Evolutionary conservation across 1,140 invertebrate species (phyloP), one percentile per base, ranked within the genome.

Genomic region (Chlorops oryzae): DNA sequence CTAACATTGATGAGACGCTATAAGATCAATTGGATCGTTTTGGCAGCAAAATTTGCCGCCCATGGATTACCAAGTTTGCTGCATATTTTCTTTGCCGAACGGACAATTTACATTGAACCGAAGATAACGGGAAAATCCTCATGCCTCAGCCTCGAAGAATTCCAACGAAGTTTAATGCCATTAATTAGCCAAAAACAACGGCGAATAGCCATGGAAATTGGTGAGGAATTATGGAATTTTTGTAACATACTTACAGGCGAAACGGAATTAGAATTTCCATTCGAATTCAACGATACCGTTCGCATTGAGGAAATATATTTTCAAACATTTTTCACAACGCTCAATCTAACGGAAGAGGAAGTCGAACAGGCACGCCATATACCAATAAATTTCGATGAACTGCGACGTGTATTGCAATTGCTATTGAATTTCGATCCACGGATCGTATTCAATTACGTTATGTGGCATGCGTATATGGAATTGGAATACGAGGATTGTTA

Each of bases 1-100:
- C 46, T 54, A 7, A 50, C 54, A 5, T 34, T 38, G 18, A 12
- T 22, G 1, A 37, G 59, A 1, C 51, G 52, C 17, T 54, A 40
- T 0, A 44, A 55, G 15, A 52, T 69, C 5, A 66, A 57, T 47
- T 69, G 65, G 65, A 50, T 62, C 3, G 25, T 45, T 1, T 37
- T 69, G 2, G 48, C 65, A 1, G 63, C 63, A 10, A 55, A 69
- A 47, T 46, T 69, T 35, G 61, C 61, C 15, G 54, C 61, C 9
- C 63, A 66, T 22, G 65, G 65, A 0, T 17, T 69, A 17, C 54
- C 59, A 13, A 66, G 54, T 2, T 50, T 69, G 5, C 17, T 69
- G 12, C 27, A 61, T n/a, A 57, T 69, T 7, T 69, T 61, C 46
- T 69, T 69, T 44, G 65, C 65, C 7, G 23, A 59, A 38, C 37